Base-by-base conservation (phyloP, 2,888 invertebrate species). In the Horisme vitalbata region DNA sequence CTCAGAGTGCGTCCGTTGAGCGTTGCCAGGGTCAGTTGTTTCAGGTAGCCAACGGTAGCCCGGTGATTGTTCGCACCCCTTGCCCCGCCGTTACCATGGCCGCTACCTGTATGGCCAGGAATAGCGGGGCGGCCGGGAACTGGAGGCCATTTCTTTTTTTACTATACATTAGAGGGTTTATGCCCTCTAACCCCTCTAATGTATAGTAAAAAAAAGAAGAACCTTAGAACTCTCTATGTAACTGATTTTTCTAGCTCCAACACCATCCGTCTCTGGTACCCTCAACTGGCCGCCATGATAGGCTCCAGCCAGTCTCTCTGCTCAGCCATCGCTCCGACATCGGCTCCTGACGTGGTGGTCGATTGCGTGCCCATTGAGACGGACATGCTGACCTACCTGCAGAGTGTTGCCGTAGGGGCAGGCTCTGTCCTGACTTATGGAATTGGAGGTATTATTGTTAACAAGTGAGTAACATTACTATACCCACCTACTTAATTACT, bases 251-350 rank as follows among this genome's bases (percentile, higher is more conserved):
- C 9, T 77, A 94, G 95, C 14, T 86, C 94, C 56, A 96, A 96
- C 68, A 95, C 96, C 0, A 85, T 97, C 24, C 93, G 96, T 9
- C 90, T 97, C 20, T 97, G 97, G 96, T 91, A 96, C 58, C 97
- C 97, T 0, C 96, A 96, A 71, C 87, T 97, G 10, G 96, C 96
- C 57, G 93, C 94, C 39, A 94, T 94, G 73, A 93, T 94, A 30
- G 71, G 78, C 4, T 66, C 79, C 0, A 69, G 70, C 23, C 56
- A 70, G 20, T 73, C 74, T 8, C 73, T 88, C 1, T 89, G 89
- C 54, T 70, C 85, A 0, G 87, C 88, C 41, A 81, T 84, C 45
- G 76, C 77, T 0, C 82, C 83, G 0, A 54, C 54, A 31, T 0
- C 58, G 55, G 1, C 50, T 9, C 47, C 50, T 1, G 63, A 55